A percentile compares a stretch with the other conserved stretches of the same genome.
phyloP scores from a whole-genome alignment of 2,113 vertebrate genomes.

The Peromyscus leucopus region DNA sequence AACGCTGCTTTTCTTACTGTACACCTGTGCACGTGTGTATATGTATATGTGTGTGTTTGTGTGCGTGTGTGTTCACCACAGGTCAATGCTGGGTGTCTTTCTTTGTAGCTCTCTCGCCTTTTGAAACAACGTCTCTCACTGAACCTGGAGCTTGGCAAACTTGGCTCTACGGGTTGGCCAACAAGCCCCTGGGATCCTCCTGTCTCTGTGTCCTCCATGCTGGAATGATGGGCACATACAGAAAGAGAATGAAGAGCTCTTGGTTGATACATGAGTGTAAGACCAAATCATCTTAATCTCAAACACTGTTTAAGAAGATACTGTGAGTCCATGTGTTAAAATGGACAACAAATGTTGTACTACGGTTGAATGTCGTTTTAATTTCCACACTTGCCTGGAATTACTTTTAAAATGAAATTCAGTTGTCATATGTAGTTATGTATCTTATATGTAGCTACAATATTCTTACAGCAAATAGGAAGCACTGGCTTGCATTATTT shows the following conservation, averaged over 20 bases:
- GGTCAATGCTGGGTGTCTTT: background rate
- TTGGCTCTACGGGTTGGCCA: background rate
- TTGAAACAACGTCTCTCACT: background rate
- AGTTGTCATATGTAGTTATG: constrained; percentile 3
- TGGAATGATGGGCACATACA: background rate
- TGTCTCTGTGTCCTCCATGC: background rate
- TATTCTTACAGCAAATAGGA: constrained; percentile 32
- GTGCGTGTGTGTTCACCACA: background rate
- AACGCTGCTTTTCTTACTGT: background rate
- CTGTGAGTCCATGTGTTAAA: background rate
- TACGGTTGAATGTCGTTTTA: background rate
- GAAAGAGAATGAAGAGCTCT: background rate
- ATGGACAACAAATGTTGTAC: background rate
- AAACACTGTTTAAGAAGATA: constrained; percentile 8
- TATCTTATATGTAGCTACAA: constrained; percentile 1
- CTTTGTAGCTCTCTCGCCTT: background rate
- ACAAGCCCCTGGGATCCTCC: background rate
- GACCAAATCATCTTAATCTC: background rate
- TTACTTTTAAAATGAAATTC: constrained; percentile 44
- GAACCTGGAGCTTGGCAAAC: background rate
- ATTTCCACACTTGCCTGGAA: constrained; percentile 41
- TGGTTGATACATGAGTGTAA: background rate
- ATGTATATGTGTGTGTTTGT: background rate
- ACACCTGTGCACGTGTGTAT: background rate
- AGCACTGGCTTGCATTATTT: constrained; percentile 58